Evolutionary conservation across 2,797 vertebrate species (phyloP).

Genomic region (Tenualosa thibaudeaui): DNA sequence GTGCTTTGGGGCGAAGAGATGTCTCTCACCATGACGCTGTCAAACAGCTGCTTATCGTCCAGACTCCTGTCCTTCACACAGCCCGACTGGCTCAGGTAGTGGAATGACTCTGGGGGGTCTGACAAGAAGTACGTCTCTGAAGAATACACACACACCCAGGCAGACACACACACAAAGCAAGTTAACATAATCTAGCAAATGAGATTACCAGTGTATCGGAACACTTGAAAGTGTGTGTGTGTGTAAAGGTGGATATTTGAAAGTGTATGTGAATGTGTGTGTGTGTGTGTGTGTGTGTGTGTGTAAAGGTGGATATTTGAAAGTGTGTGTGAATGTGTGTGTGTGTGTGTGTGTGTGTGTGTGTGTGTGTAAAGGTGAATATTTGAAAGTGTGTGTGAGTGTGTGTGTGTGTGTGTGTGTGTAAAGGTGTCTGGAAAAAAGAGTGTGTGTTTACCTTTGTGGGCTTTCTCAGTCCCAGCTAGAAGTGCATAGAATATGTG

Average conservation of each 20-base stretch:
- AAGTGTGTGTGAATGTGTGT: too few species aligned
- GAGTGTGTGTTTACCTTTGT: constrained; percentile 76
- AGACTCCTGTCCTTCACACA: constrained; percentile 85
- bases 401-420: not conserved
- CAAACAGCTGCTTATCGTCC: constrained; percentile 83
- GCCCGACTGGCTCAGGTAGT: constrained; percentile 87
- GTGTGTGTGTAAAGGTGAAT: not conserved
- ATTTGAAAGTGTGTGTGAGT: too few species aligned
- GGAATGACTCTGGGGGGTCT: constrained; percentile 80
- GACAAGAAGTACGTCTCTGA: constrained; percentile 79
- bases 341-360: not conserved
- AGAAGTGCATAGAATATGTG: constrained; percentile 93
- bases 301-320: too few species aligned
- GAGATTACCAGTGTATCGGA: not conserved
- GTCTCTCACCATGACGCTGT: constrained; percentile 86
- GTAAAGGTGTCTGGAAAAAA: not conserved
- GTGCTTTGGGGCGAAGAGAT: too few species aligned
- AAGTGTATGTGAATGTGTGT: not conserved
- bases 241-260: not conserved
- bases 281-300: not conserved
- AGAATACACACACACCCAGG: constrained; percentile 6
- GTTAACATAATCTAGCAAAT: not conserved
- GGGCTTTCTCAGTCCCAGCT: constrained; percentile 78
- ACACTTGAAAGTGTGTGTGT: too few species aligned
- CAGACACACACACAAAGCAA: not conserved